Evolutionary conservation across 2,113 vertebrate species (phyloP).

Genomic region (Alligator mississippiensis): DNA sequence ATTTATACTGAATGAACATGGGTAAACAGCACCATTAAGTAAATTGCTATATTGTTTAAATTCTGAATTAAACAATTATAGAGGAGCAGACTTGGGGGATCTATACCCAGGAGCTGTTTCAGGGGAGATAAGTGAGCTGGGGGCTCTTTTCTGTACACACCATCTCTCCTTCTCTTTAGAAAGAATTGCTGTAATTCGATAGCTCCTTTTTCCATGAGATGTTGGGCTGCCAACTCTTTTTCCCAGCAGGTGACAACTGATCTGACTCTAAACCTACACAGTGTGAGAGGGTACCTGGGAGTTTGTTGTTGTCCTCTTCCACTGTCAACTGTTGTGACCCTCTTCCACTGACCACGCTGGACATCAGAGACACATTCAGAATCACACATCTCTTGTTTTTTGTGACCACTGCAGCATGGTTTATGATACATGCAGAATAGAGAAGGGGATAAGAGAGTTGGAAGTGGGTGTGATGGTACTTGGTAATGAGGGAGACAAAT

Average conservation of each 20-base stretch:
- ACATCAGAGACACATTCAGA: not conserved
- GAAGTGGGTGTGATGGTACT: not conserved
- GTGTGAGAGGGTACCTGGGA: not conserved
- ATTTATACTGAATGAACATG: slow-evolving; percentile 60
- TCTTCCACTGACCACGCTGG: not conserved
- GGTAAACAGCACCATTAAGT: slow-evolving; percentile 26
- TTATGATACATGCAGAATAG: not conserved
- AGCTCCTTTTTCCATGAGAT: not conserved
- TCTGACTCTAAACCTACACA: not conserved
- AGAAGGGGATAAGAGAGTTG: not conserved
- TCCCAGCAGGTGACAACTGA: not conserved
- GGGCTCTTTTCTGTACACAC: not conserved
- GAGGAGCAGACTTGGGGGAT: not conserved
- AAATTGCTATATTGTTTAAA: not conserved
- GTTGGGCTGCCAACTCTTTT: not conserved
- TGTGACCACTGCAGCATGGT: not conserved
- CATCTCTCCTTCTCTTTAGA: not conserved
- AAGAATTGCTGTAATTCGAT: not conserved
- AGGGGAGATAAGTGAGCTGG: not conserved
- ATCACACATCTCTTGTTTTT: not conserved
- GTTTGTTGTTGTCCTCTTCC: not conserved
- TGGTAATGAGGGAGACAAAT: not conserved
- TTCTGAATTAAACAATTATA: not conserved
- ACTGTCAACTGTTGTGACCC: not conserved
- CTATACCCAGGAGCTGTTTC: accelerated